Evolutionary conservation across 1,140 invertebrate genomes (phyloP).

Genomic region (Cyclina sinensis): DNA sequence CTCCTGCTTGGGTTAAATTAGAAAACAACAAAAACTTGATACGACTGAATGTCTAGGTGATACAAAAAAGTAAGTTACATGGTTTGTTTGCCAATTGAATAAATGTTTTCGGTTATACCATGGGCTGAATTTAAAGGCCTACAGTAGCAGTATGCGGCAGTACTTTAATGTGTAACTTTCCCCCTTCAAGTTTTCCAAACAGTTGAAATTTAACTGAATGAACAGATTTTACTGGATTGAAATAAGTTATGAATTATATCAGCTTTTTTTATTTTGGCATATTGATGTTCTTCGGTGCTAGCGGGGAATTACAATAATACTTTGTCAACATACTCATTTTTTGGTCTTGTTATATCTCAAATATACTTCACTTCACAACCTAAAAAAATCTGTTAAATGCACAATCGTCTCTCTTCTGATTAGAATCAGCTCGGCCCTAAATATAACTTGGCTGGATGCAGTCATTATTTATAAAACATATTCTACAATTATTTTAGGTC

Average conservation of each 20-base stretch:
- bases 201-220: neutral
- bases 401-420: too few relatives aligned
- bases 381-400: neutral
- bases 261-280: neutral
- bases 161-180: too few relatives aligned
- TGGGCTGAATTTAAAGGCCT: constrained; percentile 11
- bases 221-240: neutral
- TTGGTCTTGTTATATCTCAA: neutral
- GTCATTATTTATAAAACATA: neutral
- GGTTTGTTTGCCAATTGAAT: neutral
- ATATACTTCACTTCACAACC: neutral
- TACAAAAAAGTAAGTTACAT: too few relatives aligned
- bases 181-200: too few relatives aligned
- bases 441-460: too few relatives aligned
- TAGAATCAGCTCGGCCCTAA: neutral
- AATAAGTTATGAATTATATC: neutral
- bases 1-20: too few relatives aligned
- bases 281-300: too few relatives aligned
- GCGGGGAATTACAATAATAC: neutral
- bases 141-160: too few relatives aligned
- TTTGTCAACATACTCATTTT: neutral
- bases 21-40: constrained; percentile 20
- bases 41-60: too few relatives aligned
- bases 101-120: neutral
- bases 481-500: constrained; percentile 23